Percentiles rank a stretch among this genome's conserved stretches.
Evolutionary conservation across 2,888 invertebrate genomes (phyloP).

Genomic region (Carabus problematicus): DNA sequence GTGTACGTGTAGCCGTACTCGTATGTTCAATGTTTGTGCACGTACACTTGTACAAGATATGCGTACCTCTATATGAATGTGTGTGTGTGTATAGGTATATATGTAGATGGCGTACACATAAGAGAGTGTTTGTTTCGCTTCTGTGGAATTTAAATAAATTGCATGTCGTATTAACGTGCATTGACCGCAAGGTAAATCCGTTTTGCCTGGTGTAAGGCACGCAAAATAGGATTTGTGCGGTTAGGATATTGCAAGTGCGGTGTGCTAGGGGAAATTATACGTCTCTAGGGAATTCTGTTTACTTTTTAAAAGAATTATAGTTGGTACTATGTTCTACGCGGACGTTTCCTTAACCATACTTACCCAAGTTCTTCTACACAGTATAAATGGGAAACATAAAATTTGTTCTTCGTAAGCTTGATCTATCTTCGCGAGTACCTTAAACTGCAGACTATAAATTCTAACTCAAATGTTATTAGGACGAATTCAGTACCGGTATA

Average conservation of each 20-base stretch:
- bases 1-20: not conserved
- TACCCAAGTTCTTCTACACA: too few relatives aligned
- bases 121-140: not conserved
- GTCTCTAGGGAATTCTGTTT: conserved; percentile 14
- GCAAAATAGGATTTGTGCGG: conserved; percentile 31
- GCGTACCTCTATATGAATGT: too few relatives aligned
- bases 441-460: too few relatives aligned
- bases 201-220: conserved; percentile 13
- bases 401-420: too few relatives aligned
- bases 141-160: conserved; percentile 22
- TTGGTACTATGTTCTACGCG: too few relatives aligned
- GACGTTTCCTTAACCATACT: too few relatives aligned
- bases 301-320: not conserved
- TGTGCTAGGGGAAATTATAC: conserved; percentile 17
- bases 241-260: conserved; percentile 27
- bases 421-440: too few relatives aligned
- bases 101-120: not conserved
- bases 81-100: not conserved
- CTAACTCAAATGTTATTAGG: too few relatives aligned
- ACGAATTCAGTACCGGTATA: too few relatives aligned
- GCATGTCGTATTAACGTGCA: conserved; percentile 31
- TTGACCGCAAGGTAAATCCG: conserved; percentile 36
- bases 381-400: too few relatives aligned
- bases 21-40: too few relatives aligned
- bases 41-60: too few relatives aligned